These are phyloP conservation scores for Polydrusus tereticollis DNA, from an alignment of 2,888 invertebrate genomes.

Conservation along the genomic window DNA sequence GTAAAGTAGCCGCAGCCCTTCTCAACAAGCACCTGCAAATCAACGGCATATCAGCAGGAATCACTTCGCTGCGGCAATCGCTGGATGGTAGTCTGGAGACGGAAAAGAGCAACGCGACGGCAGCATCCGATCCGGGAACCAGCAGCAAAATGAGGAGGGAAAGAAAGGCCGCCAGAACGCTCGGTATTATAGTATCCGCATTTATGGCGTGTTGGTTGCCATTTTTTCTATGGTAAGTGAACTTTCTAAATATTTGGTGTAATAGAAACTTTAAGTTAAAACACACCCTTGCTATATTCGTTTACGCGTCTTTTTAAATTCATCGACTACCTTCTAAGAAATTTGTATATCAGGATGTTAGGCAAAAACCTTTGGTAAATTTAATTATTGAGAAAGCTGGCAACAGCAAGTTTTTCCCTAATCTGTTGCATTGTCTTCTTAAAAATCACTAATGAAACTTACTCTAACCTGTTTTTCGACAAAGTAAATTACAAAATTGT, in stretches of 20 bases:
- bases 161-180: constrained; percentile 90
- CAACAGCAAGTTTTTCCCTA: too few species aligned
- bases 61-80: constrained; percentile 69
- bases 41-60: constrained; percentile 84
- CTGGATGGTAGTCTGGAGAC: constrained; percentile 61
- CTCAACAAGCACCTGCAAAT: constrained; percentile 91
- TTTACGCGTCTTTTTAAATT: too few species aligned
- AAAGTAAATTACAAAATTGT: too few species aligned
- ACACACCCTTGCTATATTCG: too few species aligned
- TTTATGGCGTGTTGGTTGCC: constrained; percentile 96
- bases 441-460: too few species aligned
- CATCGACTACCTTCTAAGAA: too few species aligned
- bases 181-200: constrained; percentile 97
- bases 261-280: too few species aligned
- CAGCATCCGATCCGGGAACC: constrained; percentile 70
- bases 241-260: not conserved
- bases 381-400: too few species aligned
- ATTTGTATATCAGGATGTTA: too few species aligned
- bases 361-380: too few species aligned
- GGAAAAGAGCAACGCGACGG: constrained; percentile 62
- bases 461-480: too few species aligned
- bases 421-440: too few species aligned
- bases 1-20: constrained; percentile 88
- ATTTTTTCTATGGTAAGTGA: constrained; percentile 89
- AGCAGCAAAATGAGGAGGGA: constrained; percentile 91